phyloP scores from a whole-genome alignment of 2,797 vertebrate species.

The Pseudopleuronectes americanus region DNA sequence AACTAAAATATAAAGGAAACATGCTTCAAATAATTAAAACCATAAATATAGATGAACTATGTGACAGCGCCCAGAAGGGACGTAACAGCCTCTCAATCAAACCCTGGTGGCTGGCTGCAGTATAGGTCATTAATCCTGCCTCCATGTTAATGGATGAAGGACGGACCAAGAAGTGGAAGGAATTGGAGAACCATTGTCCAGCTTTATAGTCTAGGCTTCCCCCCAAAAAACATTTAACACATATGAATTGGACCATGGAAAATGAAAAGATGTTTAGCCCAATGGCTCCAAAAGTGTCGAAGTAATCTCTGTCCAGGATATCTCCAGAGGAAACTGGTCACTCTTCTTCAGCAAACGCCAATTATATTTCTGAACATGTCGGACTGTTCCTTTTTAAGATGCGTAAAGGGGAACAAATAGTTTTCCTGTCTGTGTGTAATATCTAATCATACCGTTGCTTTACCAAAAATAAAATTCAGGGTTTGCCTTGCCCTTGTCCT shows the following conservation, averaged over 20 bases:
- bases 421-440: conserved; percentile 37
- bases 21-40: no score
- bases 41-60: no score
- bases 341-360: background rate
- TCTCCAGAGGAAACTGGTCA: conserved; percentile 11
- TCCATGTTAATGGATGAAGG: no score
- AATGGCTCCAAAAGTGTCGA: no score
- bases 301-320: background rate
- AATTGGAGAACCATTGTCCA: no score
- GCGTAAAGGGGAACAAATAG: conserved; percentile 31
- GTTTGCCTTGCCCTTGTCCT: conserved; percentile 10
- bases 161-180: no score
- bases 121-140: no score
- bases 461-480: conserved; percentile 39
- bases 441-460: conserved; percentile 33
- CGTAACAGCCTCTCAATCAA: no score
- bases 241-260: background rate
- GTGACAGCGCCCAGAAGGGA: no score
- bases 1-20: background rate
- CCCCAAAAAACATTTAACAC: no score
- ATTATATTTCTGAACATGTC: conserved; percentile 13
- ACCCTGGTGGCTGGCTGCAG: no score
- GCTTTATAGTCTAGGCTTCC: no score
- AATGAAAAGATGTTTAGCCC: background rate
- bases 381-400: conserved; percentile 39